phyloP scores from a whole-genome alignment of 2,888 invertebrate species.

The Cantharis flavilabris region DNA sequence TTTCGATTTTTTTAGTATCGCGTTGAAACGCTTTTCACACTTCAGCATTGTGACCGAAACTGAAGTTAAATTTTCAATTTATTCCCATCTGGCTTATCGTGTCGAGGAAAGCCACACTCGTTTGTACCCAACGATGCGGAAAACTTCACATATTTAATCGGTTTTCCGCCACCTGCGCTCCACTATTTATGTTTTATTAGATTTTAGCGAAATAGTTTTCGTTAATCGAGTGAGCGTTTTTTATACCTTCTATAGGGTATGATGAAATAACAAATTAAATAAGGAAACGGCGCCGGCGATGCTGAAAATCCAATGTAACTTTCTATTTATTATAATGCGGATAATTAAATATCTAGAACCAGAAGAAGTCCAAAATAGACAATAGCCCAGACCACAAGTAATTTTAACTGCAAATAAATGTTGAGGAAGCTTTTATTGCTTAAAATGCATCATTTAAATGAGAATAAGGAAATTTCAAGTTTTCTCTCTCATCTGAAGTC shows the following conservation, averaged over 20 bases:
- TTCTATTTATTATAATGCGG: too few species aligned
- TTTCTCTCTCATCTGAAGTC: too few species aligned
- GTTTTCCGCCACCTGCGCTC: conserved; percentile 36
- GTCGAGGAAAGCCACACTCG: conserved; percentile 35
- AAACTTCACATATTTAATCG: conserved; percentile 33
- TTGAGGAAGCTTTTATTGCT: too few species aligned
- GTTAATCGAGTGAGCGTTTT: background rate
- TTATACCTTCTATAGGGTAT: background rate
- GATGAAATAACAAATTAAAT: background rate
- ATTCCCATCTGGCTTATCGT: conserved; percentile 27
- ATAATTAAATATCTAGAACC: too few species aligned
- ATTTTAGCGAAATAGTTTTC: background rate
- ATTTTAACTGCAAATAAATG: too few species aligned
- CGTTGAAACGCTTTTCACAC: conserved; percentile 39
- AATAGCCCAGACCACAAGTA: too few species aligned
- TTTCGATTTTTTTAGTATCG: conserved; percentile 36
- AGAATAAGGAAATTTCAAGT: too few species aligned
- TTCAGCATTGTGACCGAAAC: conserved; percentile 37
- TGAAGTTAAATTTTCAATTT: conserved; percentile 24
- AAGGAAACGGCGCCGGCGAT: too few species aligned
- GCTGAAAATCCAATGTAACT: too few species aligned
- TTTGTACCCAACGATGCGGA: conserved; percentile 35
- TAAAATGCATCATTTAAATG: too few species aligned
- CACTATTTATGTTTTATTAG: background rate
- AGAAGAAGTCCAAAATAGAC: too few species aligned